Conservation (phyloP, 1,140 invertebrate species). For the Lordiphosa collinella region DNA sequence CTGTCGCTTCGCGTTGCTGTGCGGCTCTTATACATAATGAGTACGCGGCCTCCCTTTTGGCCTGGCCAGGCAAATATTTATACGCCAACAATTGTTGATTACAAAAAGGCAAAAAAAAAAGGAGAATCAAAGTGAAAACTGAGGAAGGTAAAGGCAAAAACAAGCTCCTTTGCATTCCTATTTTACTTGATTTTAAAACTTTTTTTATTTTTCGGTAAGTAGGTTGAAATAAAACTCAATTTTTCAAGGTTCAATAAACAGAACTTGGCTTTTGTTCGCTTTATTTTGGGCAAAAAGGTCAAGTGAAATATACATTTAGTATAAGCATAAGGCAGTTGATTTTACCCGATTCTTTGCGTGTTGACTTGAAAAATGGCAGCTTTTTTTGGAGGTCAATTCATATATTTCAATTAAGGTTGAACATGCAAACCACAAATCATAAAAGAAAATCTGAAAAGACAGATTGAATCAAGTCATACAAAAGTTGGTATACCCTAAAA, state of each 20-base stretch:
- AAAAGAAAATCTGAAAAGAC: conserved; percentile 7
- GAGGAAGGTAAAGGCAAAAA: conserved; percentile 3
- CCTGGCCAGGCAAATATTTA: conserved; percentile 51
- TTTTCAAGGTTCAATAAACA: conserved; percentile 45
- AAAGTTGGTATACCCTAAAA: not conserved
- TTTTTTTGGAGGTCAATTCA: conserved; percentile 43
- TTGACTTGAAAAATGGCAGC: conserved; percentile 28
- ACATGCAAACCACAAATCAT: conserved; percentile 61
- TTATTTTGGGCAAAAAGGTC: conserved; percentile 26
- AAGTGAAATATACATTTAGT: conserved; percentile 13
- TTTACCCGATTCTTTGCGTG: conserved; percentile 49
- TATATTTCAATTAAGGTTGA: conserved; percentile 72
- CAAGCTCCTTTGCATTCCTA: not conserved
- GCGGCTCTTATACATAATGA: conserved; percentile 51
- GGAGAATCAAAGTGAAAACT: not conserved
- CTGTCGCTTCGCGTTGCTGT: conserved; percentile 2
- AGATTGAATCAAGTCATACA: conserved; percentile 4
- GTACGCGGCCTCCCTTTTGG: conserved; percentile 34
- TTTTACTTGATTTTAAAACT: conserved; percentile 1
- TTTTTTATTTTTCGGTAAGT: conserved; percentile 13
- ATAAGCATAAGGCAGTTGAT: conserved; percentile 6
- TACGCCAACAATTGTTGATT: conserved; percentile 49
- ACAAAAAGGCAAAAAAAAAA: conserved; percentile 25
- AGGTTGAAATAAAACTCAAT: conserved; percentile 33
- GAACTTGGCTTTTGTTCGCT: conserved; percentile 16